Conservation (phyloP, 2,797 vertebrate genomes). For the Neomorphus geoffroyi region DNA sequence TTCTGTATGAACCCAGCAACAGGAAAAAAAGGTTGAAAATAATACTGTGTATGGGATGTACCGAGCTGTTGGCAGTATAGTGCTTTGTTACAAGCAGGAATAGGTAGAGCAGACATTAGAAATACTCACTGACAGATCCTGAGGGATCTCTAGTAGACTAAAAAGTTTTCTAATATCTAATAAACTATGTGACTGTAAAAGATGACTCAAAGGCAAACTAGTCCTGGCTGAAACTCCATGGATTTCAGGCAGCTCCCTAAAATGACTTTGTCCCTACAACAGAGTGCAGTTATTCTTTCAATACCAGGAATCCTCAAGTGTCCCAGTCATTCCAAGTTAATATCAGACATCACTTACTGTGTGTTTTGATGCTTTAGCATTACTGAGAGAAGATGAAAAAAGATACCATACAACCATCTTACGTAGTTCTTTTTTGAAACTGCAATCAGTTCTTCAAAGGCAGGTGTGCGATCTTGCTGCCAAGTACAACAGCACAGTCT, state of each 20-base stretch:
- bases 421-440: not conserved
- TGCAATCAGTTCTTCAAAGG: not conserved
- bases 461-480: not conserved
- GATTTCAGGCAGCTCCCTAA: not conserved
- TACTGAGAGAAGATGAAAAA: not conserved
- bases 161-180: not conserved
- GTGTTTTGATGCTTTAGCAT: not conserved
- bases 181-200: not conserved
- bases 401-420: not conserved
- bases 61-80: not conserved
- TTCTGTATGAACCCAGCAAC: not conserved
- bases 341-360: not conserved
- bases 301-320: not conserved
- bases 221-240: not conserved
- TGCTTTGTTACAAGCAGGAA: not conserved
- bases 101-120: not conserved
- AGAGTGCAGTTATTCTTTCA: not conserved
- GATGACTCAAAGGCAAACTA: not conserved
- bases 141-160: not conserved
- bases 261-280: not conserved
- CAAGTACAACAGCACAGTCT: not conserved
- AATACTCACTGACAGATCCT: not conserved
- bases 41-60: not conserved
- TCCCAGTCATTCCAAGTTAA: not conserved
- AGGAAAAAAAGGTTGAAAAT: not conserved